These are phyloP conservation scores for Numenius phaeopus DNA, from an alignment of 2,797 vertebrate genomes.

Conservation along the genomic window DNA sequence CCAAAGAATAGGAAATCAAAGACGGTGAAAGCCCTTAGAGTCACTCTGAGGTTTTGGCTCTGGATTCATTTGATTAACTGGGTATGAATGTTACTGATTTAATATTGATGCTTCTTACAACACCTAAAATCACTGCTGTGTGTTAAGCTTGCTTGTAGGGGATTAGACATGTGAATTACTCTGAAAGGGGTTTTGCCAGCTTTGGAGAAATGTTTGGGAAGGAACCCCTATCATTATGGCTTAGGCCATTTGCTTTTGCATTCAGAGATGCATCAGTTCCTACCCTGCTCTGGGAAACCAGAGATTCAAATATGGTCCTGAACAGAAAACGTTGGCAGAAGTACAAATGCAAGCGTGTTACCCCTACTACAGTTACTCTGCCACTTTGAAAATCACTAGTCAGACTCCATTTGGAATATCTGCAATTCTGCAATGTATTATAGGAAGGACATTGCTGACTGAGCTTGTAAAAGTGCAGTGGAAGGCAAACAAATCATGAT, in stretches of 20 bases:
- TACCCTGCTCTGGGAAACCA: neutral
- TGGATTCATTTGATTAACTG: conserved; percentile 35
- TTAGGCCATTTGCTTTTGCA: neutral
- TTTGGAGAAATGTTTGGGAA: neutral
- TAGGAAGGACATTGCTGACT: conserved; percentile 64
- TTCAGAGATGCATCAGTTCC: neutral
- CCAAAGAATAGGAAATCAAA: conserved; percentile 34
- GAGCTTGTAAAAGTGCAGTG: conserved; percentile 65
- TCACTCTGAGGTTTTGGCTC: conserved; percentile 51
- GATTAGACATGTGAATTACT: neutral
- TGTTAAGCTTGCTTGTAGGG: neutral
- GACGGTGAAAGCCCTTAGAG: conserved; percentile 6
- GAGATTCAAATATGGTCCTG: neutral
- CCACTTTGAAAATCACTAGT: conserved; percentile 28
- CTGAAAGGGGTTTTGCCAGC: neutral
- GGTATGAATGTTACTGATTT: neutral
- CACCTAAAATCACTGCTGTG: neutral
- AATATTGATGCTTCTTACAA: conserved; percentile 25
- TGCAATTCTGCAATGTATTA: conserved; percentile 60
- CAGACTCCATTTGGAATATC: conserved; percentile 49
- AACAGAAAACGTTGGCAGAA: neutral
- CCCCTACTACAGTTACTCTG: conserved; percentile 9
- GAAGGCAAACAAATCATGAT: conserved; percentile 74
- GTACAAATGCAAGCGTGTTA: neutral
- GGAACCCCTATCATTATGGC: neutral